phyloP scores from a whole-genome alignment of 1,140 invertebrate species.

The Diachasma alloeum region DNA sequence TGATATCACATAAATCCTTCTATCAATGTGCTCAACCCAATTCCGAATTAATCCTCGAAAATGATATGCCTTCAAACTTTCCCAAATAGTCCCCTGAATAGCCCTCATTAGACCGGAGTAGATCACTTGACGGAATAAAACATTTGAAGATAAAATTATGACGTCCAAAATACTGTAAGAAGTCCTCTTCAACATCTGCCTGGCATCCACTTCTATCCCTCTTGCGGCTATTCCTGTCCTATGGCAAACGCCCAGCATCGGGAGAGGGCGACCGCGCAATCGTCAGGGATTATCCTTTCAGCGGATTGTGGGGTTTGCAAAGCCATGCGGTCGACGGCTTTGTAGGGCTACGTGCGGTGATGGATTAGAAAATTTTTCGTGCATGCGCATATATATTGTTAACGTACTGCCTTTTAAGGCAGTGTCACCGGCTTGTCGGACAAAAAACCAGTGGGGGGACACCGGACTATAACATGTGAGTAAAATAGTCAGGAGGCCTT shows the following conservation, averaged over 20 bases:
- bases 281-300: conserved; percentile 29
- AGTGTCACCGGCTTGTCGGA: neutral
- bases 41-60: too few species aligned
- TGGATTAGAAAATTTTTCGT: conserved; percentile 5
- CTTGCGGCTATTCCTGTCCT: neutral
- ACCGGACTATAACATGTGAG: neutral
- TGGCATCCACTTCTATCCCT: neutral
- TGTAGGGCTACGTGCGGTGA: neutral
- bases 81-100: neutral
- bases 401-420: neutral
- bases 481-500: neutral
- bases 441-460: neutral
- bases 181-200: neutral
- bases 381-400: neutral
- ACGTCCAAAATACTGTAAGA: neutral
- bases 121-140: neutral
- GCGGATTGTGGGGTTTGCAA: conserved; percentile 12
- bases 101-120: neutral
- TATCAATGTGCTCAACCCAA: too few species aligned
- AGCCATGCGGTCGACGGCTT: neutral
- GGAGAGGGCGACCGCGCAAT: conserved; percentile 11
- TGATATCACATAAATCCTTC: too few species aligned
- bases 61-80: too few species aligned
- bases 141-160: neutral
- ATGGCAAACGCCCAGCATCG: conserved; percentile 5